Evolutionary conservation across 2,113 vertebrate species (phyloP).

Genomic region (Ptilorrhoa leucosticta): DNA sequence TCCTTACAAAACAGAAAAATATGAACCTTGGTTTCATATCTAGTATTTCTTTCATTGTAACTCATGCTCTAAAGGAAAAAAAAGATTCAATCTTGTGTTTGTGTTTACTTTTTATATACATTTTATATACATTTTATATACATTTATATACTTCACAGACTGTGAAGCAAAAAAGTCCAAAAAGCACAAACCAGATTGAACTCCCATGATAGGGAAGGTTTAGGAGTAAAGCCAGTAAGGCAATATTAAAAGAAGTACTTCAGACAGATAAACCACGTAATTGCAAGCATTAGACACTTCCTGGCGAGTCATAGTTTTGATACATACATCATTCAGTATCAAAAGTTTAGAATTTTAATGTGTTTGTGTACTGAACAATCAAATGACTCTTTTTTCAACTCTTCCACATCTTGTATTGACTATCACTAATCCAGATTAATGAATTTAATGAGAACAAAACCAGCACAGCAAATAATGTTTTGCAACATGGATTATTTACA

Average conservation of each 20-base stretch:
- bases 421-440: not conserved
- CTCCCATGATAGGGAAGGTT: not conserved
- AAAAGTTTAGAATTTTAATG: not conserved
- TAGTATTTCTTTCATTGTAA: not conserved
- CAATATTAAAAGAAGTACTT: not conserved
- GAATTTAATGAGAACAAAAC: not conserved
- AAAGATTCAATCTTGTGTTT: not conserved
- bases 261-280: not conserved
- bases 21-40: not conserved
- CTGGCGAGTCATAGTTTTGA: constrained; percentile 17
- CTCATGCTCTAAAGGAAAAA: not conserved
- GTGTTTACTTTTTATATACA: not conserved
- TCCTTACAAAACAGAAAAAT: not conserved
- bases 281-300: not conserved
- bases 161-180: not conserved
- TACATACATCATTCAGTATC: not conserved
- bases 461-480: not conserved
- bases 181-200: not conserved
- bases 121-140: too few species aligned
- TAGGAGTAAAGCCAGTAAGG: not conserved
- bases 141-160: too few species aligned
- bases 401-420: not conserved
- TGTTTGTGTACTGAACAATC: not conserved
- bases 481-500: not conserved
- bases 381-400: not conserved